Conservation (phyloP, 1,140 invertebrate genomes). For the Sarcophaga peregrina region DNA sequence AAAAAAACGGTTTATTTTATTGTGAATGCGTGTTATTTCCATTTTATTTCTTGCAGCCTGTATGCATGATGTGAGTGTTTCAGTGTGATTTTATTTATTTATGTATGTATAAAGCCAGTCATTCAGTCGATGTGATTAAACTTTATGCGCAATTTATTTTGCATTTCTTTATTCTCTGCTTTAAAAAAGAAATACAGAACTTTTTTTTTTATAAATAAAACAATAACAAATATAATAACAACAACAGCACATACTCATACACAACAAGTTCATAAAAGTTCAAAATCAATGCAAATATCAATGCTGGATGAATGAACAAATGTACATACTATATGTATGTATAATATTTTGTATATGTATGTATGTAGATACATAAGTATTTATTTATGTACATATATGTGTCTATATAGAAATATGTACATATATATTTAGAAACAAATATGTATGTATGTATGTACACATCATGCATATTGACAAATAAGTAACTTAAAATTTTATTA, state of each 20-base stretch:
- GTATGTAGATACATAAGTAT: background rate
- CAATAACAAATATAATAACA: slow-evolving; percentile 6
- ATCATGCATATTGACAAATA: too few species aligned
- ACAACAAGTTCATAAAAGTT: slow-evolving; percentile 36
- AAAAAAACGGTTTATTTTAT: slow-evolving; percentile 6
- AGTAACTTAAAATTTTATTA: too few species aligned
- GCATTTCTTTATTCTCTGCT: slow-evolving; percentile 42
- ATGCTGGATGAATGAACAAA: background rate
- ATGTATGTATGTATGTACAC: too few species aligned
- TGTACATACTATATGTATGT: background rate
- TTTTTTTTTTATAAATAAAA: background rate
- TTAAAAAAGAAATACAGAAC: background rate
- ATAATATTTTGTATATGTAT: background rate
- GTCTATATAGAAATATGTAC: too few species aligned
- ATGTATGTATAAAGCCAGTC: background rate
- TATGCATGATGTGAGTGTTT: too few species aligned
- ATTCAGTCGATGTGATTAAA: slow-evolving; percentile 64
- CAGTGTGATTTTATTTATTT: too few species aligned
- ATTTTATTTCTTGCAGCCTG: background rate
- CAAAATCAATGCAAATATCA: slow-evolving; percentile 36
- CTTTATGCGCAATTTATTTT: slow-evolving; percentile 66
- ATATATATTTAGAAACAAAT: too few species aligned
- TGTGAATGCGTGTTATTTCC: slow-evolving; percentile 20
- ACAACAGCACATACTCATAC: slow-evolving; percentile 27
- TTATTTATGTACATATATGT: too few species aligned